These are phyloP conservation scores for Podarcis lilfordi DNA, from an alignment of 2,797 vertebrate species.

Conservation along the genomic window DNA sequence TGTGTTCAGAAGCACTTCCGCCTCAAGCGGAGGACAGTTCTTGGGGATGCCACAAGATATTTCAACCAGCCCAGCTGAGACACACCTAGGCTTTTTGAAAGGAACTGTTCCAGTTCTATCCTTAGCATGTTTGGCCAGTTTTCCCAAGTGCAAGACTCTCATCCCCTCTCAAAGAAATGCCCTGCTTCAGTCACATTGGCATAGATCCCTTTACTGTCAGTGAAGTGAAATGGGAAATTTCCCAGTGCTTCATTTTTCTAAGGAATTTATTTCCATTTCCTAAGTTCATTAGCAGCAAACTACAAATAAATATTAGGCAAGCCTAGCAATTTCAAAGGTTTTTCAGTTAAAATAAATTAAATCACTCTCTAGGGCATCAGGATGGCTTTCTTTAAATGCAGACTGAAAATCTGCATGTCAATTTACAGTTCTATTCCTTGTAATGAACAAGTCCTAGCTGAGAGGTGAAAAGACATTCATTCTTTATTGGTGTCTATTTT, in stretches of 20 bases:
- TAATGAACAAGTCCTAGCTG: not conserved
- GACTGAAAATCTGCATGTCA: not conserved
- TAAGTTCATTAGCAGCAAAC: too few relatives aligned
- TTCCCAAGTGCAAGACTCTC: not conserved
- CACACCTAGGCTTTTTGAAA: not conserved
- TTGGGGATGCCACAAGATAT: slow-evolving; percentile 14
- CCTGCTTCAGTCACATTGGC: not conserved
- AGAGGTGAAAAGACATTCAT: not conserved
- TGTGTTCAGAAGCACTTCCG: not conserved
- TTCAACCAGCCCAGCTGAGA: not conserved
- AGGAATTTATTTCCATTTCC: too few relatives aligned
- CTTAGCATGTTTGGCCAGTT: rapidly evolving
- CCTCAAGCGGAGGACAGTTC: slow-evolving; percentile 27
- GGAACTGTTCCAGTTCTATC: not conserved
- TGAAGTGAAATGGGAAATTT: not conserved
- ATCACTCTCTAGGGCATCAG: too few relatives aligned
- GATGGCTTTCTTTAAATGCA: too few relatives aligned
- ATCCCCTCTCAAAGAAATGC: not conserved
- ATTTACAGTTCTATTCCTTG: not conserved
- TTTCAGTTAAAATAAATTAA: too few relatives aligned
- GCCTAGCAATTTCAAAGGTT: too few relatives aligned
- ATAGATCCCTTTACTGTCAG: not conserved
- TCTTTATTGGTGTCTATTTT: not conserved
- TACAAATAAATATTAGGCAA: too few relatives aligned
- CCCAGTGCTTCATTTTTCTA: not conserved